phyloP scores from a whole-genome alignment of 2,113 vertebrate genomes.

The Notarius lentiginosus region DNA sequence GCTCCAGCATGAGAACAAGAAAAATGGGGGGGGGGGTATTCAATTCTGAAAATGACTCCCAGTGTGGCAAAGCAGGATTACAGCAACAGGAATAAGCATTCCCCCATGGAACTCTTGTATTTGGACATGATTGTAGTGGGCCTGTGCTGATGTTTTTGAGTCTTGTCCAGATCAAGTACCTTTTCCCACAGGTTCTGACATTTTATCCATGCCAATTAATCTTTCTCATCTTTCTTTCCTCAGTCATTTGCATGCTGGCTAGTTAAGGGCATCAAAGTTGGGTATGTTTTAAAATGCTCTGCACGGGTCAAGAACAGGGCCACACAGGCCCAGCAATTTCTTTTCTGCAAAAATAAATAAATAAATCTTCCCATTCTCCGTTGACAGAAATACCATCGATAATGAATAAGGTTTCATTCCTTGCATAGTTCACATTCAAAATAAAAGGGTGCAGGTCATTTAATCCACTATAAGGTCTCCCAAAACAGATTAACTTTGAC shows the following conservation, averaged over 20 bases:
- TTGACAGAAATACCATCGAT: background rate
- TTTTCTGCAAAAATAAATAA: background rate
- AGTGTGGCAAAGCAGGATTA: slow-evolving; percentile 24
- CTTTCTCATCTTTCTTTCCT: slow-evolving; percentile 31
- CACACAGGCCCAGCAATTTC: background rate
- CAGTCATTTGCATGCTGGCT: slow-evolving; percentile 4
- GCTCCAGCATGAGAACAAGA: slow-evolving; percentile 26
- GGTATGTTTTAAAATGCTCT: slow-evolving; percentile 7
- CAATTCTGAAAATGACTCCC: slow-evolving; percentile 25
- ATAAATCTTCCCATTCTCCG: background rate
- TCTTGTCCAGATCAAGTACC: slow-evolving; percentile 48
- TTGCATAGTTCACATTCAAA: slow-evolving; percentile 33
- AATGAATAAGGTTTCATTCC: background rate
- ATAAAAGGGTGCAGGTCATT: slow-evolving; percentile 17
- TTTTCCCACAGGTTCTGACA: slow-evolving; percentile 64
- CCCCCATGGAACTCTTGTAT: background rate
- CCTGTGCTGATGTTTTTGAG: slow-evolving; percentile 51
- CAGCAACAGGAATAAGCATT: slow-evolving; percentile 38
- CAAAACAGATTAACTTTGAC: slow-evolving; percentile 52
- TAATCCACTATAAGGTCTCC: slow-evolving; percentile 47
- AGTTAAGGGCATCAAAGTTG: slow-evolving; percentile 22
- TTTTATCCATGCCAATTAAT: slow-evolving; percentile 71
- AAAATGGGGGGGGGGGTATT: background rate
- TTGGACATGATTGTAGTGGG: slow-evolving; percentile 23
- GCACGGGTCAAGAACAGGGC: background rate